Conservation (phyloP, 2,888 invertebrate genomes). For the Adela reaumurella region DNA sequence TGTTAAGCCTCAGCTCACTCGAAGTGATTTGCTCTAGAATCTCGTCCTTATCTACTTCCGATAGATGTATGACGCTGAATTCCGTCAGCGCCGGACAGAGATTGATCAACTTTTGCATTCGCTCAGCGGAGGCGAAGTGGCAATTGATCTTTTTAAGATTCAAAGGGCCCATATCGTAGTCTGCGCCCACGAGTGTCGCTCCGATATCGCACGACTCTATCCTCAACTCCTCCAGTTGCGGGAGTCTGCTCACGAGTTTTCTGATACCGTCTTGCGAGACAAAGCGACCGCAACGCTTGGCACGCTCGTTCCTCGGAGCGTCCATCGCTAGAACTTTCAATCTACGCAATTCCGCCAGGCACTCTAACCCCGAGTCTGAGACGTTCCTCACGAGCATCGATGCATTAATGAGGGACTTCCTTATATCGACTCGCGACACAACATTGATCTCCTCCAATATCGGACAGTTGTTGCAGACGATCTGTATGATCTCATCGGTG, state of each 20-base stretch:
- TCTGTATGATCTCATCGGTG: conserved; percentile 46
- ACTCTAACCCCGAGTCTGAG: conserved; percentile 38
- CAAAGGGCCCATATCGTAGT: conserved; percentile 32
- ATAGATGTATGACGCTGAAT: conserved; percentile 41
- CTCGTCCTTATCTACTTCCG: conserved; percentile 39
- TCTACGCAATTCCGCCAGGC: conserved; percentile 33
- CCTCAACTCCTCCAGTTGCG: conserved; percentile 38
- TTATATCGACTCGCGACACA: conserved; percentile 44
- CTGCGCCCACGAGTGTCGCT: conserved; percentile 37
- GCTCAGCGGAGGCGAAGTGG: conserved; percentile 42
- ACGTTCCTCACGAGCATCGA: conserved; percentile 45
- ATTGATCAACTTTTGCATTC: conserved; percentile 36
- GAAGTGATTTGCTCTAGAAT: conserved; percentile 36
- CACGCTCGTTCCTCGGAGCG: conserved; percentile 41
- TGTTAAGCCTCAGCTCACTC: conserved; percentile 32
- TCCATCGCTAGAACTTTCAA: conserved; percentile 42
- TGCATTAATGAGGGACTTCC: conserved; percentile 45
- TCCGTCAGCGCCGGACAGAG: conserved; percentile 42
- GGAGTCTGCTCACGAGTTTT: conserved; percentile 34
- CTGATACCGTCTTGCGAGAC: conserved; percentile 46
- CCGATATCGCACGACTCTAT: conserved; percentile 52
- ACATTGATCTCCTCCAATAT: conserved; percentile 45
- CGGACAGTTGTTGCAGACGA: conserved; percentile 33
- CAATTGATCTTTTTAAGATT: conserved; percentile 42
- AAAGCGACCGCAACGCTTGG: conserved; percentile 38